phyloP scores from a whole-genome alignment of 2,888 invertebrate species.

The Crepidodera aurea region DNA sequence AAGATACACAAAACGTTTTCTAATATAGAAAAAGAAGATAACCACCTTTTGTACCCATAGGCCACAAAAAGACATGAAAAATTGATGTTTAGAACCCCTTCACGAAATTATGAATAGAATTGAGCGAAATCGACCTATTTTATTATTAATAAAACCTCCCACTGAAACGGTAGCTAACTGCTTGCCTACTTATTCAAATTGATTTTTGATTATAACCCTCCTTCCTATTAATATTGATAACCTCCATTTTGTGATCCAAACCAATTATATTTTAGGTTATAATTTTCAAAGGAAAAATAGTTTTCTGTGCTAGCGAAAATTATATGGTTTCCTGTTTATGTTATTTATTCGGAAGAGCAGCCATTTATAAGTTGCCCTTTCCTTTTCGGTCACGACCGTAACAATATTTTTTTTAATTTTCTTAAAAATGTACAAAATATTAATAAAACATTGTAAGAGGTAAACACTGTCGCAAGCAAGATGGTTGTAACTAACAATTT shows the following conservation, averaged over 20 bases:
- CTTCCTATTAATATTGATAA: constrained; percentile 34
- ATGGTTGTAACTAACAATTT: too few relatives aligned
- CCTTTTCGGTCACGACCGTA: constrained; percentile 3
- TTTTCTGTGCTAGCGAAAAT: constrained; percentile 32
- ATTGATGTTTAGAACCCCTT: neutral
- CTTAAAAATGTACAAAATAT: too few relatives aligned
- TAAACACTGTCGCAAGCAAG: too few relatives aligned
- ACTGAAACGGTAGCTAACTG: constrained; percentile 20
- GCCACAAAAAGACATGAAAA: constrained; percentile 13
- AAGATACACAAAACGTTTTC: too few relatives aligned
- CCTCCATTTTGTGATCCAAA: constrained; percentile 32
- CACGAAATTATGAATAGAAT: constrained; percentile 8
- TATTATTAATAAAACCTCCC: constrained; percentile 19
- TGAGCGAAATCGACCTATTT: neutral
- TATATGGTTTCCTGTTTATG: constrained; percentile 34
- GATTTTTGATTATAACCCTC: constrained; percentile 35
- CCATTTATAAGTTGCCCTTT: constrained; percentile 22
- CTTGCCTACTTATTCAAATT: constrained; percentile 32
- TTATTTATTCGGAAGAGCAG: constrained; percentile 31
- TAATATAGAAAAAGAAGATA: too few relatives aligned
- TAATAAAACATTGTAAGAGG: too few relatives aligned
- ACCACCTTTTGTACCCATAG: too few relatives aligned
- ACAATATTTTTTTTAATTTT: too few relatives aligned
- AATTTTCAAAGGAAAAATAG: constrained; percentile 36
- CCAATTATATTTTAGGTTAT: constrained; percentile 32